phyloP scores from a whole-genome alignment of 2,888 invertebrate species.

The Catonia carolina region DNA sequence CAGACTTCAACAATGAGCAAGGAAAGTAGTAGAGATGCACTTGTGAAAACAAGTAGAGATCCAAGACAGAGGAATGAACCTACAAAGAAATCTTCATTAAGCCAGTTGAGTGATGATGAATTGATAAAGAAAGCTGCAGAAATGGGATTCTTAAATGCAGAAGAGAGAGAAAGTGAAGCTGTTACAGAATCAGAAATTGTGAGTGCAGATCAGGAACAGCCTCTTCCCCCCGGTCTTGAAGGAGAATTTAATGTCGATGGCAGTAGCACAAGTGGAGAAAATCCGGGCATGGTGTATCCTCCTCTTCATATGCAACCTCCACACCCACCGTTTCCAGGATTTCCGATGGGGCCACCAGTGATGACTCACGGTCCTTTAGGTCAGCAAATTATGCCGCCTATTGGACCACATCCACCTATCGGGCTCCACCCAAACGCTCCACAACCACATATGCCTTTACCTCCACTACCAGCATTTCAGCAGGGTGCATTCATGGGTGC shows the following conservation, averaged over 20 bases:
- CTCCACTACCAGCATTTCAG: conserved; percentile 14
- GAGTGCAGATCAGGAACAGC: conserved; percentile 24
- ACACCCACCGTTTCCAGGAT: not conserved
- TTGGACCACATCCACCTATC: conserved; percentile 19
- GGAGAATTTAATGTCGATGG: conserved; percentile 22
- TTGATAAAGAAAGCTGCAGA: conserved; percentile 52
- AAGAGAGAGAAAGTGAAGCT: conserved; percentile 18
- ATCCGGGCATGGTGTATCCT: not conserved
- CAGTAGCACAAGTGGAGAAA: not conserved
- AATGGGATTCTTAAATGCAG: conserved; percentile 39
- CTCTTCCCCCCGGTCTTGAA: conserved; percentile 30
- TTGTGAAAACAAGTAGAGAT: conserved; percentile 25
- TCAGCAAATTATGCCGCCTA: conserved; percentile 10
- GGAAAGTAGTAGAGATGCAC: not conserved
- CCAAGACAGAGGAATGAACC: conserved; percentile 29
- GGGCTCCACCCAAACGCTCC: conserved; percentile 16
- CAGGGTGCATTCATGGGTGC: not conserved
- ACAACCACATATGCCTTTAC: not conserved
- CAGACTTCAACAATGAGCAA: not conserved
- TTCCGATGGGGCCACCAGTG: not conserved
- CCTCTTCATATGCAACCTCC: conserved; percentile 15
- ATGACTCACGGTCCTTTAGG: not conserved
- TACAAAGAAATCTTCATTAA: conserved; percentile 40
- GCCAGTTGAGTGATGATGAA: conserved; percentile 50
- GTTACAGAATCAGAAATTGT: conserved; percentile 3